These are phyloP conservation scores for Antennarius striatus DNA, from an alignment of 2,113 vertebrate species.

Conservation along the genomic window DNA sequence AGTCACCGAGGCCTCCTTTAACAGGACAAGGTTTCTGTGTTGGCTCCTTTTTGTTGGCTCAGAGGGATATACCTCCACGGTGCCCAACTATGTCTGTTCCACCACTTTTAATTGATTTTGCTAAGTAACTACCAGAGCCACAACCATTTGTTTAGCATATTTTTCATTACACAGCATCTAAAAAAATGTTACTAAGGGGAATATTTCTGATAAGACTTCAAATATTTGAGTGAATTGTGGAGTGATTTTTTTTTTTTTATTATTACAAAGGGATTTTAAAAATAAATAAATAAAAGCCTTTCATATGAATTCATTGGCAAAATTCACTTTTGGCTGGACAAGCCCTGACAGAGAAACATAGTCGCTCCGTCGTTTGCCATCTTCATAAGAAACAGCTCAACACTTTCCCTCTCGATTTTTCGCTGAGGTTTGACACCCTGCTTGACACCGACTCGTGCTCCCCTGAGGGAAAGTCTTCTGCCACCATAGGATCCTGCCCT, in stretches of 20 bases:
- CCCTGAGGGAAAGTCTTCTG: conserved; percentile 70
- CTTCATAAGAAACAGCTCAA: conserved; percentile 58
- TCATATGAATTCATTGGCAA: background rate
- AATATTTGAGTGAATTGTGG: conserved; percentile 1
- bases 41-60: conserved; percentile 55
- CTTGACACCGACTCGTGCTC: conserved; percentile 72
- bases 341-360: conserved; percentile 37
- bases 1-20: conserved; percentile 68
- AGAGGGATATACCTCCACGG: conserved; percentile 44
- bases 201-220: conserved; percentile 10
- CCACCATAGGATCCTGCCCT: conserved; percentile 76
- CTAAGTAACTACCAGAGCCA: conserved; percentile 64
- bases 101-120: conserved; percentile 62
- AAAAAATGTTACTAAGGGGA: conserved; percentile 6
- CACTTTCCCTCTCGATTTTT: conserved; percentile 65
- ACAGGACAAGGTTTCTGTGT: conserved; percentile 61
- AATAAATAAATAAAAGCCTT: conserved; percentile 13
- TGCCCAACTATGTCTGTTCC: conserved; percentile 49
- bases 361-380: conserved; percentile 27
- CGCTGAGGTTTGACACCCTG: conserved; percentile 65
- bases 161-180: conserved; percentile 26
- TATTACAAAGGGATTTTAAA: too few relatives aligned
- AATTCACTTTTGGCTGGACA: conserved; percentile 40
- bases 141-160: conserved; percentile 50
- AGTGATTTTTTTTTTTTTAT: conserved; percentile 4